Evolutionary conservation across 2,888 invertebrate species (phyloP), one percentile per base, ranked within the genome.

Genomic region (Xestia rhomboidea): DNA sequence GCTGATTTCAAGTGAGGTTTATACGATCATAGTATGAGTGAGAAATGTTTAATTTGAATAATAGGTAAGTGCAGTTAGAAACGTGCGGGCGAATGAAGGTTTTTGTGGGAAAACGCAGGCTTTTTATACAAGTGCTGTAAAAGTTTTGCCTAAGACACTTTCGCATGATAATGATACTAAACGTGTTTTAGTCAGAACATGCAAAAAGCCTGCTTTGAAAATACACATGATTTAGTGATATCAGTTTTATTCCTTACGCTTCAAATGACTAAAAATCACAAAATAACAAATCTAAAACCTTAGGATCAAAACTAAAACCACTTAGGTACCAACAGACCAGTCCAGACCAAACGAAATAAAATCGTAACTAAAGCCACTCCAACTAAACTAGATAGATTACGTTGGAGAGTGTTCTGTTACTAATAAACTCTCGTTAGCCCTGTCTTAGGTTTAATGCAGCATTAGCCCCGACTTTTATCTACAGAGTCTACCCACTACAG

Each of bases 401-500:
- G 73, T 67, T 74, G 68, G 69, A 82, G 81, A 82, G 81, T 77
- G 72, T 82, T 79, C 82, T 79, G 84, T 86, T 86, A 79, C 88
- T 88, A 87, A 86, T 87, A 87, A 88, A 88, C 73, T 86, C 84
- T 88, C 82, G 88, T 87, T 88, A 87, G 81, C 62, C 77, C 64
- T 79, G 85, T 87, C 87, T 84, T 74, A 82, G 81, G 82, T 80
- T 84, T 81, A 82, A 88, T 79, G 87, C 77, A 63, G 76, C 84
- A 79, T 86, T 88, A 86, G 84, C 75, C 77, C 62, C 73, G 73
- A 79, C 77, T 85, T 78, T 86, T 87, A 88, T 86, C 87, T 81
- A 73, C 79, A 73, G 44, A 82, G 81, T 86, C 88, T 81, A 54
- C 82, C 79, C 82, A 82, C 82, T 82, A 63, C 69, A 77, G 78